Evolutionary conservation across 2,797 vertebrate genomes (phyloP), one percentile per base, ranked within the genome.

Genomic region (Scolopax rusticola): DNA sequence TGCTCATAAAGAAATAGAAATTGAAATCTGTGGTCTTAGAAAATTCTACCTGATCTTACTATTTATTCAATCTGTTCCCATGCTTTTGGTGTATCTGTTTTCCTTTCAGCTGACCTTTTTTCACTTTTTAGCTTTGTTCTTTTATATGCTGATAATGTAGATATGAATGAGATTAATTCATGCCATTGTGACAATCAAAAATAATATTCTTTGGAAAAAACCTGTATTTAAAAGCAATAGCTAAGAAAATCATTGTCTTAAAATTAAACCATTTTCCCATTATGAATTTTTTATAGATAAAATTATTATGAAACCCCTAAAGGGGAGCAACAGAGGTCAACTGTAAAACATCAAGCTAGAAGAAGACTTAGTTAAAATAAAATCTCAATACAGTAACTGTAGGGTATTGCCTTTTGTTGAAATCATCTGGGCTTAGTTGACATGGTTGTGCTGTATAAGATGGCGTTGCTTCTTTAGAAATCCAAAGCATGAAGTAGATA

Each of bases 1-100:
- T 96, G 88, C 88, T 94, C 60, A 60, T 95, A 80, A 90, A 73
- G 61, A 86, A 84, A 80, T 41, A 83, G 51, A 74, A 86, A 84
- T 48, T 61, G 18, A 87, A 95, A 89, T 91, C 38, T 85, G 18
- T 90, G 53, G 40, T 77, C 75, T 91, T 92, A 74, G 53, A 73
- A 95, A 90, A 78, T 86, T 89, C 20, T 89, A 64, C 87, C 63
- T 93, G 71, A 53, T 89, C 45, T 81, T 84, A 60, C 33, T 92
- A 17, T 53, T 81, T 91, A 20, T 60, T 88, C 84, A 63, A 61
- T 93, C 77, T 78, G 79, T 90, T 96, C 50, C 27, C 23, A 38
- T 38, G 38, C 33, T 87, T 92, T 83, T 50, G n/a, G 60, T 76
- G 17, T 78, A 73, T 81, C 43, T 21, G 5, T 87, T 81, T 91